Evolutionary conservation across 1,140 invertebrate genomes (phyloP), one percentile per base, ranked within the genome.

Genomic region (Armadillidium nasatum): DNA sequence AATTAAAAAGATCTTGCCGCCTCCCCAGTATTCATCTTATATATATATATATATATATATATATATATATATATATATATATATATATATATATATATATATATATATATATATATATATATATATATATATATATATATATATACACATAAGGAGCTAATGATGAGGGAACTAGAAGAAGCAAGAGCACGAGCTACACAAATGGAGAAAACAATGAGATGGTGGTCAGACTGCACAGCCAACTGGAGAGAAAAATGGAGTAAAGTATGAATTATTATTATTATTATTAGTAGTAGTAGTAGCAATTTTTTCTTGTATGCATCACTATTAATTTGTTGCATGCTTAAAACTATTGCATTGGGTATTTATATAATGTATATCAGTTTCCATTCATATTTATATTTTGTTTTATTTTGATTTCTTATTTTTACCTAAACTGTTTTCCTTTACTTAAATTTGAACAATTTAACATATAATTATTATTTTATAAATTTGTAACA

Each of bases 191-290:
- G 95, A 75, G 94, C 94, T 6, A 91, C 94, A 0, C 96, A 98
- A 85, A 98, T 98, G 96, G 96, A 98, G 84, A 98, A 98, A 86
- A 98, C 96, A 0, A 98, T 98, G 94, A 87, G 94, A 72, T 98
- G 96, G 96, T 98, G 96, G 96, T 93, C 91, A 0, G 92, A 94
- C 81, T 94, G 93, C 83, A 97, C 95, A 0, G 91, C 91, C 13
- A 93, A 93, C 83, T 94, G 93, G 93, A 87, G 95, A 10, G 94
- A 97, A 84, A 98, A 98, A 84, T 98, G 96, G 96, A 95, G 93
- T 84, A 96, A 97, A 86, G 92, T 45, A 44, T 54, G 1, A 19
- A 19, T 50, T 19, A 15, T 21, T 46, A 10, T 46, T 33, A 33
- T 33, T 33, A 33, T 33, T 33, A 33, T 33, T 33, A 33, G 1